Base-by-base conservation (phyloP, 1,140 invertebrate species). In the Meteorus sp. region DNA sequence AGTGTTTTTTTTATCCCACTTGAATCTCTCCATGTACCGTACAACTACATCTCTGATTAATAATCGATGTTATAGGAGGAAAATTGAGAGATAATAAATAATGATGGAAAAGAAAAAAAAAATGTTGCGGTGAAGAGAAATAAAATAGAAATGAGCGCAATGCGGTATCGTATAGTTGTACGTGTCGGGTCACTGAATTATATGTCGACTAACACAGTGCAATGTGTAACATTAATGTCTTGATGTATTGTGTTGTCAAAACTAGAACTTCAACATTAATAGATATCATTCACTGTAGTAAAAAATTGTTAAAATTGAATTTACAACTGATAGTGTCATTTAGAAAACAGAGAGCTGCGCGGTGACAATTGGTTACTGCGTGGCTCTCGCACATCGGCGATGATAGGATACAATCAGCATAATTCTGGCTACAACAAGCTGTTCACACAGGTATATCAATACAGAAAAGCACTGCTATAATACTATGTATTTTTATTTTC, bases 351-450 rank as follows among this genome's bases (percentile, higher is more conserved):
- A 56, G 63, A 66, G 66, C 54, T 61, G 61, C 50, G 48, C 57
- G 25, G 37, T 41, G 13, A 39, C 35, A 29, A 39, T 59, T 52
- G 64, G 51, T 61, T 61, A 63, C 63, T 61, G 67, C 65, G 62
- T 68, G 65, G 68, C 64, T 68, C 67, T 62, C 59, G 63, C 67
- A 68, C 66, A 67, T 69, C 61, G 77, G 77, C 77, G 69, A 86
- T 86, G 85, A 89, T 90, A 82, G 89, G 89, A 74, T 92, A 92
- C 83, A 88, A 86, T 78, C 89, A 88, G 78, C 85, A 86, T 75
- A 87, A 87, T 82, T 85, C 88, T 71, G 90, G 90, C 81, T 92
- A 92, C 84, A 92, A 92, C 83, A 93, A 92, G 83, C 85, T 92
- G 71, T 92, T 92, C 76, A 91, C 90, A 62, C 91, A 93, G 90